Conservation (phyloP, 2,113 vertebrate genomes). For the Hymenochirus boettgeri region DNA sequence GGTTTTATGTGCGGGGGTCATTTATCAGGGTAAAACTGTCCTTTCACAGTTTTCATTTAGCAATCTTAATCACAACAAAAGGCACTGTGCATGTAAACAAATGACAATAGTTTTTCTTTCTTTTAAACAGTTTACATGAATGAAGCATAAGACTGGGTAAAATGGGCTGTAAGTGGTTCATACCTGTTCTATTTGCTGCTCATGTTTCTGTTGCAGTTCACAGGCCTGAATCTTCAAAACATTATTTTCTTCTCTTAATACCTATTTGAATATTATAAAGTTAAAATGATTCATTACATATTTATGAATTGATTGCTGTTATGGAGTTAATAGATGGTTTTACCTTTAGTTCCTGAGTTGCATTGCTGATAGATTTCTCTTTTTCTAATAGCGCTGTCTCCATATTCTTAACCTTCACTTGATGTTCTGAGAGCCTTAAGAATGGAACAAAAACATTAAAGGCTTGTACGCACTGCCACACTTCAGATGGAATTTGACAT, state of each 20-base stretch:
- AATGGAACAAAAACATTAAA: conserved; percentile 3
- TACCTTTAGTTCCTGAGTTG: conserved; percentile 75
- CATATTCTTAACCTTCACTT: conserved; percentile 72
- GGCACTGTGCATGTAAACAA: too few species aligned
- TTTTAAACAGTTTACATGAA: too few species aligned
- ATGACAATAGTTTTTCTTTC: too few species aligned
- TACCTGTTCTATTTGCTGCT: conserved; percentile 55
- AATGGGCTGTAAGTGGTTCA: too few species aligned
- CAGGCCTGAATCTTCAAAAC: conserved; percentile 62
- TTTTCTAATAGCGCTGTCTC: conserved; percentile 66
- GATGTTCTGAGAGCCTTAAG: conserved; percentile 71
- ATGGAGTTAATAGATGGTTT: conserved; percentile 11
- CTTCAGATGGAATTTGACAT: too few species aligned
- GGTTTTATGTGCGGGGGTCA: too few species aligned
- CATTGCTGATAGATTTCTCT: conserved; percentile 64
- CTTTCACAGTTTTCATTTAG: too few species aligned
- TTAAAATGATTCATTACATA: not conserved
- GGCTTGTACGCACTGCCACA: not conserved
- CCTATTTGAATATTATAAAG: conserved; percentile 50
- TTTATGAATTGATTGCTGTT: too few species aligned
- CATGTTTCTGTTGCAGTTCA: conserved; percentile 59
- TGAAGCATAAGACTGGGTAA: too few species aligned
- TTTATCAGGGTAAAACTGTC: too few species aligned
- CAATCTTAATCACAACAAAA: too few species aligned
- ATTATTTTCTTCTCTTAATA: conserved; percentile 60